Evolutionary conservation across 2,888 invertebrate genomes (phyloP).

Genomic region (Drosophila lacicola): DNA sequence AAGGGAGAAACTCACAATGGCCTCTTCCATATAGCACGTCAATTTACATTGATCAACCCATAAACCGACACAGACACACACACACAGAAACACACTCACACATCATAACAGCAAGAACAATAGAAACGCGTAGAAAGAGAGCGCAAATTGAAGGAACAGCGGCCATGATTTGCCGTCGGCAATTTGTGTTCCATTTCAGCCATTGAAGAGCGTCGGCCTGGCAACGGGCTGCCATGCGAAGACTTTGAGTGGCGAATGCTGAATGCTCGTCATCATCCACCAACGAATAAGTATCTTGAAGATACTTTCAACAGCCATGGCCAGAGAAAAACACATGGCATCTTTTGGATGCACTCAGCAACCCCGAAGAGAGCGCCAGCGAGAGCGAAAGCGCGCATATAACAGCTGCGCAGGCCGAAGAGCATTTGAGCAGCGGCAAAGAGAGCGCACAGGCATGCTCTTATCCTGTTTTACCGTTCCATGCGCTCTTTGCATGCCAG

Average conservation of each 20-base stretch:
- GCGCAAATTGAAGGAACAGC: slow-evolving; percentile 25
- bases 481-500: slow-evolving; percentile 40
- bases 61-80: slow-evolving; percentile 59
- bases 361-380: slow-evolving; percentile 34
- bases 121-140: slow-evolving; percentile 43
- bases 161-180: slow-evolving; percentile 75
- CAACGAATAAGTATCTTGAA: slow-evolving; percentile 40
- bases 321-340: slow-evolving; percentile 37
- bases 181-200: slow-evolving; percentile 57
- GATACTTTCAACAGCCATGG: slow-evolving; percentile 42
- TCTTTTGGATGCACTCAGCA: slow-evolving; percentile 30
- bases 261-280: slow-evolving; percentile 63
- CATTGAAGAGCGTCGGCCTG: slow-evolving; percentile 66
- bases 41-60: slow-evolving; percentile 83
- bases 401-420: slow-evolving; percentile 54
- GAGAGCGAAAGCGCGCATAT: slow-evolving; percentile 11
- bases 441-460: slow-evolving; percentile 38
- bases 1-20: slow-evolving; percentile 84
- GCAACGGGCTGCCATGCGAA: slow-evolving; percentile 57
- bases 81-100: slow-evolving; percentile 28
- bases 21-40: slow-evolving; percentile 83
- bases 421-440: slow-evolving; percentile 22
- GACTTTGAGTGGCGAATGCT: slow-evolving; percentile 67
- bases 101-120: slow-evolving; percentile 43
- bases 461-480: slow-evolving; percentile 68